These are phyloP conservation scores for Halesus radiatus DNA, from an alignment of 1,140 invertebrate species.

Conservation along the genomic window DNA sequence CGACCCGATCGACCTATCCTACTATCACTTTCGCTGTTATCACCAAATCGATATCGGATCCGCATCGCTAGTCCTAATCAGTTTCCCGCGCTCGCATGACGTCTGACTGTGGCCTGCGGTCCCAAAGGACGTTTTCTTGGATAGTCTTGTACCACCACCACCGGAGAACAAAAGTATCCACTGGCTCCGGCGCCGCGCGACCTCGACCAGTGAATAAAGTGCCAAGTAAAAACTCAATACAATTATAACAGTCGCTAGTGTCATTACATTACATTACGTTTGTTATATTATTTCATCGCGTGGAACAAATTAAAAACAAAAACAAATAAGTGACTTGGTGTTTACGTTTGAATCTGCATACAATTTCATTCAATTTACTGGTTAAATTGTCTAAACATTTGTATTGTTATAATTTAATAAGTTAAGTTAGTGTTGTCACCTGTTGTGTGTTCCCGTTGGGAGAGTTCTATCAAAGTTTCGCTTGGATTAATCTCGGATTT, in stretches of 20 bases:
- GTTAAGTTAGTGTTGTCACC: conserved; percentile 6
- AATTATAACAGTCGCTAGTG: too few species aligned
- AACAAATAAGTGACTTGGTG: too few species aligned
- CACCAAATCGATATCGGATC: neutral
- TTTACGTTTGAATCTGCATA: too few species aligned
- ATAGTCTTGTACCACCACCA: neutral
- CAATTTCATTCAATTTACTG: too few species aligned
- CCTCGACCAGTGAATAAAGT: conserved; percentile 20
- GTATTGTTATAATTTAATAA: too few species aligned
- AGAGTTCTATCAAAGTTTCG: neutral
- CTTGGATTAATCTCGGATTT: conserved; percentile 6
- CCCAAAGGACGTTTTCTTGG: conserved; percentile 9
- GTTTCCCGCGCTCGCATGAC: conserved; percentile 20
- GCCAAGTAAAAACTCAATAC: neutral
- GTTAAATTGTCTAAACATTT: too few species aligned
- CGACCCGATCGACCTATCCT: neutral
- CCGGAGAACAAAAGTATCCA: neutral
- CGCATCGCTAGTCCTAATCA: neutral
- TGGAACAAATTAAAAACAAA: too few species aligned
- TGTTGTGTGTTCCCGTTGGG: too few species aligned
- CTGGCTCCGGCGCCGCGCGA: neutral
- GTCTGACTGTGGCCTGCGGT: conserved; percentile 9
- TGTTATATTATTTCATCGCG: too few species aligned
- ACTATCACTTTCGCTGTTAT: conserved; percentile 16
- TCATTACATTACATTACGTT: too few species aligned